phyloP scores from a whole-genome alignment of 2,888 invertebrate genomes.

The Atrina japonica region DNA sequence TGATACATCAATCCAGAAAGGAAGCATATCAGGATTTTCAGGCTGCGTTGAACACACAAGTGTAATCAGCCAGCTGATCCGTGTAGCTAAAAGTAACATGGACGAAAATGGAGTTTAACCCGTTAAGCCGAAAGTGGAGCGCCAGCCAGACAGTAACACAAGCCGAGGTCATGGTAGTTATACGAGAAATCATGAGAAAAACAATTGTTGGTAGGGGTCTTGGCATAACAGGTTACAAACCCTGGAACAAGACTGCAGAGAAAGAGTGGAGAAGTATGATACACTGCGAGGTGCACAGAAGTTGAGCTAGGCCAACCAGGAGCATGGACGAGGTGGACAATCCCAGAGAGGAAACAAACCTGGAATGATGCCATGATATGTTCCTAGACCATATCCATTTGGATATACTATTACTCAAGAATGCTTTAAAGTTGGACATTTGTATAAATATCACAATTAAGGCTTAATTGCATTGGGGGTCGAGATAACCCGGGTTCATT shows the following conservation, averaged over 20 bases:
- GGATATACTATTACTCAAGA: no score
- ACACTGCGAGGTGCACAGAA: neutral
- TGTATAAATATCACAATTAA: no score
- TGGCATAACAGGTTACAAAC: neutral
- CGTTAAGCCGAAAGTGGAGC: neutral
- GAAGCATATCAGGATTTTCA: conserved; percentile 38
- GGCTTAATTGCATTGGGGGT: no score
- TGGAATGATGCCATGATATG: no score
- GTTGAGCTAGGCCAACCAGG: neutral
- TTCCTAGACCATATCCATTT: no score
- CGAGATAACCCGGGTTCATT: no score
- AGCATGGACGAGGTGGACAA: neutral
- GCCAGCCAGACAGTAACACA: neutral
- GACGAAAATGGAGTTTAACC: neutral
- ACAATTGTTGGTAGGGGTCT: neutral
- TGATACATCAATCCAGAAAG: conserved; percentile 41
- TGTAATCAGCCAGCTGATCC: conserved; percentile 32
- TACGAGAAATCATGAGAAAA: neutral
- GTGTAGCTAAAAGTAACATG: conserved; percentile 11
- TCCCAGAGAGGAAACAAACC: conserved; percentile 1
- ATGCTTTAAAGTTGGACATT: no score
- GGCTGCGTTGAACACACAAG: conserved; percentile 41
- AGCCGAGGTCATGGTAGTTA: no score
- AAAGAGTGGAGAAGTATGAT: neutral
- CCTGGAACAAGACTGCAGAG: neutral